Conservation (phyloP, 1,140 invertebrate genomes). For the Drosophila kohkoa region DNA sequence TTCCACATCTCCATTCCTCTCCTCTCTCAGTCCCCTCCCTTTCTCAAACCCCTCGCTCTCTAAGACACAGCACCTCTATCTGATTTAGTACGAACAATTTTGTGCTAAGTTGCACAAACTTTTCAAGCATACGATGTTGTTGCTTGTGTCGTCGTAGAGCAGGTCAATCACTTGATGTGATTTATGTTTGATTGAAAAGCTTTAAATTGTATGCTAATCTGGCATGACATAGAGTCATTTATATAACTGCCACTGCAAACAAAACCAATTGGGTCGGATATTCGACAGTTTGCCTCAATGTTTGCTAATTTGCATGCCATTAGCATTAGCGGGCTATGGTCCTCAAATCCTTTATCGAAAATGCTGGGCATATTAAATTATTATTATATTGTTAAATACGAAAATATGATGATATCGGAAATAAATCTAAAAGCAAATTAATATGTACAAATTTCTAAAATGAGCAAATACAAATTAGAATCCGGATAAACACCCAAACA, state of each 20-base stretch:
- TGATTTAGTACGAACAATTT: conserved; percentile 76
- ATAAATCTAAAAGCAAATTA: too few relatives aligned
- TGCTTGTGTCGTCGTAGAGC: background rate
- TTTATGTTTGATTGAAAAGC: conserved; percentile 79
- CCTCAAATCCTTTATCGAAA: background rate
- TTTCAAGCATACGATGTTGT: conserved; percentile 3
- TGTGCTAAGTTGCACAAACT: conserved; percentile 45
- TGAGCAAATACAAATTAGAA: too few relatives aligned
- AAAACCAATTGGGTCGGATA: conserved; percentile 42
- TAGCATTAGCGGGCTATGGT: conserved; percentile 53
- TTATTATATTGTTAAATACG: too few relatives aligned
- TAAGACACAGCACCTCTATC: conserved; percentile 3
- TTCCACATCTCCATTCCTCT: background rate
- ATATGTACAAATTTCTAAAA: too few relatives aligned
- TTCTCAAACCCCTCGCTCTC: background rate
- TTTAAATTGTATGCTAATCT: conserved; percentile 79
- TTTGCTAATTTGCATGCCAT: conserved; percentile 63
- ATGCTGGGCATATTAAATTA: too few relatives aligned
- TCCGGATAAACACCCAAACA: too few relatives aligned
- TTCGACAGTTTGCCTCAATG: conserved; percentile 54
- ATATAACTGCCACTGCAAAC: conserved; percentile 38
- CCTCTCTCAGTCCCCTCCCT: background rate
- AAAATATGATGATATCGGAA: too few relatives aligned
- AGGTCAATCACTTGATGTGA: conserved; percentile 53
- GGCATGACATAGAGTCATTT: conserved; percentile 59